Conservation (phyloP, 1,140 invertebrate genomes). For the Hesperophylax magnus region DNA sequence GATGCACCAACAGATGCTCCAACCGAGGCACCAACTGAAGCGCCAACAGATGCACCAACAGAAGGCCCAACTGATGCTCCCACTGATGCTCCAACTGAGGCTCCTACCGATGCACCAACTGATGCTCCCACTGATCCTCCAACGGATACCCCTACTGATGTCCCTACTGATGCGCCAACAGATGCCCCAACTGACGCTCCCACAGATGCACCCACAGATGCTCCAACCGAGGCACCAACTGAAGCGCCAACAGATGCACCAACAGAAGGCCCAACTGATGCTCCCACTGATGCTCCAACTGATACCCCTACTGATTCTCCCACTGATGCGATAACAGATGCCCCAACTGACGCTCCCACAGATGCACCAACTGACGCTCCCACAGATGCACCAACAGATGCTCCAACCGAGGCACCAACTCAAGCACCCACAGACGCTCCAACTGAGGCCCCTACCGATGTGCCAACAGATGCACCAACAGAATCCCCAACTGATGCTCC, state of each 20-base stretch:
- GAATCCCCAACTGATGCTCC: constrained; percentile 24
- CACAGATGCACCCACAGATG: constrained; percentile 7
- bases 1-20: constrained; percentile 3
- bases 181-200: constrained; percentile 6
- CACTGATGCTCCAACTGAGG: constrained; percentile 9
- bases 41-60: constrained; percentile 14
- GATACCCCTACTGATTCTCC: constrained; percentile 19
- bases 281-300: constrained; percentile 2
- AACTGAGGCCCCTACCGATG: background rate
- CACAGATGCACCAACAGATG: constrained; percentile 5
- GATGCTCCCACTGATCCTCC: background rate
- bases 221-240: constrained; percentile 16
- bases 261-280: constrained; percentile 7
- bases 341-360: background rate
- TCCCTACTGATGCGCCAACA: constrained; percentile 2
- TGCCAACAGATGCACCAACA: constrained; percentile 11
- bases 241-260: constrained; percentile 19
- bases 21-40: constrained; percentile 23
- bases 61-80: constrained; percentile 18
- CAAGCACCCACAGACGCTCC: background rate
- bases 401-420: constrained; percentile 19
- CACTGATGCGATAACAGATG: background rate
- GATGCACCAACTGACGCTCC: background rate
- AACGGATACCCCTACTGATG: background rate
- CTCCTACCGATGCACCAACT: background rate